These are phyloP conservation scores for Herpetotheres cachinnans DNA, from an alignment of 2,113 vertebrate species.

Conservation along the genomic window DNA sequence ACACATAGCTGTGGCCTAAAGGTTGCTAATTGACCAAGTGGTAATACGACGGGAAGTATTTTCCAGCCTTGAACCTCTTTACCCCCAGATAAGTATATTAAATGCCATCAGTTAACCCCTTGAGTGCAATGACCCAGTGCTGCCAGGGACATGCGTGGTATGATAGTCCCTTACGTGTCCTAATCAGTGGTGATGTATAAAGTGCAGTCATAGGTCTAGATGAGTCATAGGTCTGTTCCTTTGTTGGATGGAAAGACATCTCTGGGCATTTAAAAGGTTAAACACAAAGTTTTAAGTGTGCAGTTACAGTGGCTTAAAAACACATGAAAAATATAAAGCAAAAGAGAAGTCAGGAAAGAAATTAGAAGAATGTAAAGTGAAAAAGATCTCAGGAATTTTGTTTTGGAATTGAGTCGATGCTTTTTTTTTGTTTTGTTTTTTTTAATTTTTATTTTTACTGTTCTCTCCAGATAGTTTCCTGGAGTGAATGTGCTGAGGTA, in stretches of 20 bases:
- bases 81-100: slow-evolving; percentile 63
- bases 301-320: neutral
- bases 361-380: neutral
- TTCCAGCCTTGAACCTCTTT: slow-evolving; percentile 54
- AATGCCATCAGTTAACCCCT: slow-evolving; percentile 66
- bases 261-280: neutral
- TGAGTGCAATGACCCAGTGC: slow-evolving; percentile 57
- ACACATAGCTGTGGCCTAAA: slow-evolving; percentile 68
- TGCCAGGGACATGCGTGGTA: slow-evolving; percentile 4
- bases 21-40: slow-evolving; percentile 67
- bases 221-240: neutral
- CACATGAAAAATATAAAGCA: neutral
- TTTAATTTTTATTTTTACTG: neutral
- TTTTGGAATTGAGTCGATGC: neutral
- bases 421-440: neutral
- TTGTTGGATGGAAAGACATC: neutral
- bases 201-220: neutral
- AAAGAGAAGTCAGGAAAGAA: neutral
- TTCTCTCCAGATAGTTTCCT: neutral
- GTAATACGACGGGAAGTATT: slow-evolving; percentile 61
- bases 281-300: neutral
- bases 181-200: neutral
- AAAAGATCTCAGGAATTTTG: neutral
- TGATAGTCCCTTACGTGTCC: neutral
- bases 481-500: neutral